Base-by-base conservation (phyloP, 2,113 vertebrate genomes). In the Amazona guildingii region DNA sequence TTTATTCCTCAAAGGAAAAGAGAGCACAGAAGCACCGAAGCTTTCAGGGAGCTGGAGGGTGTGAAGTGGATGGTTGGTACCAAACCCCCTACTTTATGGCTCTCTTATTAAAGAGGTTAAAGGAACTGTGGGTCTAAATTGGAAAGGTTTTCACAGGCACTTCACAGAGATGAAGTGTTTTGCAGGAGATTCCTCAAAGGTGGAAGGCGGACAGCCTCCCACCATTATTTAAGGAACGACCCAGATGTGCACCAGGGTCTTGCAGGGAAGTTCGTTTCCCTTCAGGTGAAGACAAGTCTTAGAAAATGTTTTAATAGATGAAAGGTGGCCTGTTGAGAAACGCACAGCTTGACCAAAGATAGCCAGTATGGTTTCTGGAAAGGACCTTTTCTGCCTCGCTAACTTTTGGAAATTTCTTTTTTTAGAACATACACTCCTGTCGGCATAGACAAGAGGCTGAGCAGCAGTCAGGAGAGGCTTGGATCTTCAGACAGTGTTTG, bases 251-350 rank as follows among this genome's bases (percentile, higher is more conserved):
- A 91, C 93, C 91, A 91, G 90, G 95, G 95, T 97, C 96, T 97
- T 96, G 94, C 96, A 96, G 96, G 95, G 96, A 95, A 97, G 96
- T 96, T 97, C 95, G 87, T 97, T 96, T 97, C 95, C 90, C 97
- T 97, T 97, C 96, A 97, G 97, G 97, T 97, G 97, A 96, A 97
- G 95, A 97, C 92, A 93, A 97, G 92, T 92, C 96, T 97, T 95
- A 95, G 96, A 97, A 97, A 97, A 96, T 94, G 94, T 94, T 97
- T 97, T 97, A 96, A 95, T 96, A 97, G 96, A 97, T 97, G 95
- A 97, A 97, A 97, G 97, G 89, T 97, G 96, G 96, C 97, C 90
- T 97, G 97, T 96, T 95, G 97, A 97, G 96, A 97, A 97, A 97
- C 92, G 92, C 97, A 96, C 96, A 97, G 97, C 96, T 96, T 96